A percentile compares a stretch with the other conserved stretches of the same genome.
These are phyloP conservation scores for Stenolophus ochropezus DNA, from an alignment of 2,888 invertebrate species.

Conservation along the genomic window DNA sequence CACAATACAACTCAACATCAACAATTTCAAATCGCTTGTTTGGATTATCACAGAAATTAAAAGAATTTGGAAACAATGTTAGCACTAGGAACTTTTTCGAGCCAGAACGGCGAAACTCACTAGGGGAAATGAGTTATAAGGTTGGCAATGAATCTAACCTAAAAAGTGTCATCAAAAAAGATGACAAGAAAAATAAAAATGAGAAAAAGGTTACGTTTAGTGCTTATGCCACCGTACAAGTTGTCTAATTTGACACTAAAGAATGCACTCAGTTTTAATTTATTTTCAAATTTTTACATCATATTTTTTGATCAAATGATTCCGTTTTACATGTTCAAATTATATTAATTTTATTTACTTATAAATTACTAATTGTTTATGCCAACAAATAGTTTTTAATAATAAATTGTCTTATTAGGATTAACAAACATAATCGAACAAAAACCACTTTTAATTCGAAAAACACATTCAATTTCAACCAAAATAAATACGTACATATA, in stretches of 20 bases:
- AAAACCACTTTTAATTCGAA: background rate
- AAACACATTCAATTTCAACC: too few relatives aligned
- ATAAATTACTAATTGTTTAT: too few relatives aligned
- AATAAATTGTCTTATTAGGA: background rate
- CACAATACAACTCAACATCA: background rate
- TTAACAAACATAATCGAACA: background rate
- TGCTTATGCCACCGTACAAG: slow-evolving; percentile 88
- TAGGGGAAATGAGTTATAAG: slow-evolving; percentile 74
- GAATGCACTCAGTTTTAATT: background rate
- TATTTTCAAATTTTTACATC: background rate
- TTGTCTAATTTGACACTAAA: slow-evolving; percentile 74
- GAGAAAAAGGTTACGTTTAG: slow-evolving; percentile 86
- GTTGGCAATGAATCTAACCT: slow-evolving; percentile 71
- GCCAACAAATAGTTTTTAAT: too few relatives aligned
- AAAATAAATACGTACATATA: too few relatives aligned
- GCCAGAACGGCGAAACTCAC: slow-evolving; percentile 70
- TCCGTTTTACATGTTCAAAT: too few relatives aligned
- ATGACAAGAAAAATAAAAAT: slow-evolving; percentile 68
- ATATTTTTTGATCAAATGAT: too few relatives aligned
- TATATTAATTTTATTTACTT: too few relatives aligned
- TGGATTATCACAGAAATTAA: slow-evolving; percentile 78
- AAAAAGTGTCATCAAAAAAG: slow-evolving; percentile 74
- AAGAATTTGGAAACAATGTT: slow-evolving; percentile 72
- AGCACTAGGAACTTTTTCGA: slow-evolving; percentile 55
- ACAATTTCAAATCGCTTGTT: slow-evolving; percentile 74